These are phyloP conservation scores for Spinibarbus caldwelli DNA, from an alignment of 2,797 vertebrate genomes.

Conservation along the genomic window DNA sequence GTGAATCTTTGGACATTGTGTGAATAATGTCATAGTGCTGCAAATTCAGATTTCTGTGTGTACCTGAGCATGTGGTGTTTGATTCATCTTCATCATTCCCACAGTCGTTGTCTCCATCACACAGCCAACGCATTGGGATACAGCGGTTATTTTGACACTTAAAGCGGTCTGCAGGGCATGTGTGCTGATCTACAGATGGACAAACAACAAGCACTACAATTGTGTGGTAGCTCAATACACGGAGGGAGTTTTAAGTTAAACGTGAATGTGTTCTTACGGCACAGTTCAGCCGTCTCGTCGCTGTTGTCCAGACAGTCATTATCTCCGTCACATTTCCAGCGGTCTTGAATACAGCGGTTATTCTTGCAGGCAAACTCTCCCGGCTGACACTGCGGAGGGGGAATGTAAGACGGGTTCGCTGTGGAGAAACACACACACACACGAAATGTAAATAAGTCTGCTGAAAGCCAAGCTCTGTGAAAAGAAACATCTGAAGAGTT, in stretches of 20 bases:
- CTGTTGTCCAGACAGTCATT: conserved; percentile 97
- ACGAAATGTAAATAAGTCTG: conserved; percentile 21
- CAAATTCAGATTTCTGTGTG: conserved; percentile 50
- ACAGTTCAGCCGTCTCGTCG: conserved; percentile 86
- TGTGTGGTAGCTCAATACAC: neutral
- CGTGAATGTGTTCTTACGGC: conserved; percentile 79
- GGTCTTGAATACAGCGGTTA: conserved; percentile 90
- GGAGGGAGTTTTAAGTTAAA: neutral
- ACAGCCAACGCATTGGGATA: conserved; percentile 96
- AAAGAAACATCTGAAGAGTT: neutral
- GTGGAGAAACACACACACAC: conserved; percentile 53
- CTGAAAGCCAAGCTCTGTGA: conserved; percentile 9
- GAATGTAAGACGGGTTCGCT: conserved; percentile 89
- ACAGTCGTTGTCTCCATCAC: conserved; percentile 95
- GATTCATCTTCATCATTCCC: conserved; percentile 95
- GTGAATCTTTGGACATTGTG: neutral
- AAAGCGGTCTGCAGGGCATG: conserved; percentile 93
- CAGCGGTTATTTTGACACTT: conserved; percentile 98
- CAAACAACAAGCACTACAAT: neutral
- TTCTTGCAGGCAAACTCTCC: conserved; percentile 95
- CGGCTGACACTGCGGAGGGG: conserved; percentile 84
- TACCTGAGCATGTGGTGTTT: conserved; percentile 92
- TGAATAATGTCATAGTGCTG: neutral
- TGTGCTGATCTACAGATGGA: conserved; percentile 88
- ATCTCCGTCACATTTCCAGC: conserved; percentile 95